These are phyloP conservation scores for Latheticus oryzae DNA, from an alignment of 2,888 invertebrate genomes.

Conservation along the genomic window DNA sequence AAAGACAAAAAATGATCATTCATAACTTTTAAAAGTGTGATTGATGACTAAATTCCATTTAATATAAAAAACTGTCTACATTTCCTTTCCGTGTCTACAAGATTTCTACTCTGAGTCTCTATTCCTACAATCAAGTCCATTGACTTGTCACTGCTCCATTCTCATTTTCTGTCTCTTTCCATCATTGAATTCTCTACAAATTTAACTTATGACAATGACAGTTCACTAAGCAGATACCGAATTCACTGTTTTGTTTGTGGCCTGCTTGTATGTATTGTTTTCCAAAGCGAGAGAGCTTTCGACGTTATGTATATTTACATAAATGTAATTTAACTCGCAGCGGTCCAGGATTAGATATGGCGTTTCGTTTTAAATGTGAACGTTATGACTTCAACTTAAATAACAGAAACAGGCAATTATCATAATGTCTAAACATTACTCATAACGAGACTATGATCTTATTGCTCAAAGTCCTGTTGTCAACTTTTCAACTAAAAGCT, in stretches of 20 bases:
- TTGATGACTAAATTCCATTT: too few species aligned
- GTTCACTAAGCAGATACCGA: slow-evolving; percentile 39
- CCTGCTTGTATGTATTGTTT: slow-evolving; percentile 39
- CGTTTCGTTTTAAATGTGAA: slow-evolving; percentile 38
- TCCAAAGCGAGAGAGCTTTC: slow-evolving; percentile 38
- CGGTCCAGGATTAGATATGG: slow-evolving; percentile 38
- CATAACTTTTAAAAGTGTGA: too few species aligned
- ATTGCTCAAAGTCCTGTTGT: slow-evolving; percentile 16
- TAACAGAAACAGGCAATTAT: slow-evolving; percentile 26
- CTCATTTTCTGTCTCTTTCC: slow-evolving; percentile 2
- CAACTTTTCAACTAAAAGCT: slow-evolving; percentile 11
- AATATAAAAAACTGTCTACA: too few species aligned
- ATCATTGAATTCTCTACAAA: slow-evolving; percentile 27
- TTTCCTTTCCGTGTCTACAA: too few species aligned
- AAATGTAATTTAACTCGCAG: slow-evolving; percentile 42
- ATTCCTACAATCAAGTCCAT: neutral
- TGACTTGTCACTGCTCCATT: neutral
- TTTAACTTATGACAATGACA: slow-evolving; percentile 39
- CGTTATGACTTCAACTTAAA: slow-evolving; percentile 25
- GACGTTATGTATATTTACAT: slow-evolving; percentile 40
- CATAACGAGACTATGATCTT: slow-evolving; percentile 26
- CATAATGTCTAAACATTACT: slow-evolving; percentile 24
- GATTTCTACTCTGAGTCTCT: too few species aligned
- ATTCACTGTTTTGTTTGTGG: slow-evolving; percentile 37
- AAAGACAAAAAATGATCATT: too few species aligned